Evolutionary conservation across 2,888 invertebrate species (phyloP), one percentile per base, ranked within the genome.

Genomic region (Caenorhabditis parvicauda): DNA sequence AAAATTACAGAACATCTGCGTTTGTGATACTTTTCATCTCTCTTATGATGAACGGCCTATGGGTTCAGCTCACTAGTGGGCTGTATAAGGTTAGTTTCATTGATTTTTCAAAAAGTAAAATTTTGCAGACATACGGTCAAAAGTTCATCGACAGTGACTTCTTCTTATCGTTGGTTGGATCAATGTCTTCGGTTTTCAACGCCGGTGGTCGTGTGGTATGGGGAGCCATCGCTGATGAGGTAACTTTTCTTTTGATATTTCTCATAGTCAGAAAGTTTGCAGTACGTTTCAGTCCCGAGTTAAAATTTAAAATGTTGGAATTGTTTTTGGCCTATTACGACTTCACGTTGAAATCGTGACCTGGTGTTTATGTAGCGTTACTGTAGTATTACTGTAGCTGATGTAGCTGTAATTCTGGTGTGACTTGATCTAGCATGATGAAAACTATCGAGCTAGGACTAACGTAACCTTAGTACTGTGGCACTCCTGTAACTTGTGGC

Each of bases 131-230:
- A 0, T 79, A 67, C 48, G 79, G 77, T 32, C 75, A 76, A 44
- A 71, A 72, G 24, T 79, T 79, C 62, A 76, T 79, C 41, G 49
- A 64, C 4, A 71, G 73, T 29, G 79, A 79, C 56, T 67, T 75
- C 29, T 79, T 77, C 46, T 58, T 79, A n/a, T 76, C 78, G 19
- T 59, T 76, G 4, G 67, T 79, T 19, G 79, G 73, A 43, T 74
- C 76, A 1, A 62, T 79, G 38, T 72, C 76, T 1, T 74, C 78
- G 0, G 65, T 69, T 14, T 67, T 68, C 63, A 79, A 79, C 64
- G 77, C 77, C 27, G 58, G 70, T 22, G 74, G 74, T 46, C 64
- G 77, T 22, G 63, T 79, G 7, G 45, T 70, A 25, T 79, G 79
- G 79, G 79, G 79, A 17, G 58, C 59, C 2, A 24, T 76, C 19